Conservation (phyloP, 2,797 vertebrate species). For the Thamnophis elegans region DNA sequence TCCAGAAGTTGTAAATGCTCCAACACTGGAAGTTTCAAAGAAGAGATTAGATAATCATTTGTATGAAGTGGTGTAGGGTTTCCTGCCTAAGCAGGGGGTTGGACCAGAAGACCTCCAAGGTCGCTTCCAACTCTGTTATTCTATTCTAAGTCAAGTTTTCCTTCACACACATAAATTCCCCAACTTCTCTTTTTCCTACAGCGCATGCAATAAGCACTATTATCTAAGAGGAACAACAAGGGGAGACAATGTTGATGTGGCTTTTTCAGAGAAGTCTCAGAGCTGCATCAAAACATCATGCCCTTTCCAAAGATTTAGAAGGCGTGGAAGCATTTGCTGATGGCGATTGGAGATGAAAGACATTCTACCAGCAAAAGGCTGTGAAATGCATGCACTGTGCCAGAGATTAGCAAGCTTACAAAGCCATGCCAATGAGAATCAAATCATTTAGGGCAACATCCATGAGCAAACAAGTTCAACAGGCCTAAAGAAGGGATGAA, state of each 20-base stretch:
- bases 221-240: not conserved
- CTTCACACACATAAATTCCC: not conserved
- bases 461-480: constrained; percentile 23
- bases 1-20: too few species aligned
- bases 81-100: too few species aligned
- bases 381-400: constrained; percentile 9
- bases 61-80: too few species aligned
- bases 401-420: not conserved
- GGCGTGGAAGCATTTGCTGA: constrained; percentile 13
- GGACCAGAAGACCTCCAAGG: too few species aligned
- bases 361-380: not conserved
- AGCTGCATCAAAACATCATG: not conserved
- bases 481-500: constrained; percentile 9
- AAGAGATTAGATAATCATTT: too few species aligned
- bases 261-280: not conserved
- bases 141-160: not conserved
- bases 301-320: constrained; percentile 8
- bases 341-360: not conserved
- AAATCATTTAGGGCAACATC: constrained; percentile 19
- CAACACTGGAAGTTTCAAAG: too few species aligned
- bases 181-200: not conserved
- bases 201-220: not conserved
- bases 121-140: too few species aligned
- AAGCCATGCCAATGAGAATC: constrained; percentile 7
- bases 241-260: not conserved